phyloP scores from a whole-genome alignment of 2,888 invertebrate genomes.

The Notodonta ziczac region DNA sequence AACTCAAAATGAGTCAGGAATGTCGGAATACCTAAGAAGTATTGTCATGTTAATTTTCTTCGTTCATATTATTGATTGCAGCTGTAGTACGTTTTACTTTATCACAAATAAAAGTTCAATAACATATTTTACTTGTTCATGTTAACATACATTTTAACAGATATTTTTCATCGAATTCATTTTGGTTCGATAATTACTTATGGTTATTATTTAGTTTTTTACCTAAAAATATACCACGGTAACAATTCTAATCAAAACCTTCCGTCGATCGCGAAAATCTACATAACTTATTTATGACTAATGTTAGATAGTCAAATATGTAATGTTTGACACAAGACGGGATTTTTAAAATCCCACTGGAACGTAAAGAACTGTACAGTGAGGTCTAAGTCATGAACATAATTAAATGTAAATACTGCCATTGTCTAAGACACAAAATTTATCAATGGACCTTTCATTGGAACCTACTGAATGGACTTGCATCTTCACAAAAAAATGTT shows the following conservation, averaged over 20 bases:
- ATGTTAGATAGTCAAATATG: too few relatives aligned
- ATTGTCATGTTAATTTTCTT: slow-evolving; percentile 63
- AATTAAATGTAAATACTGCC: background rate
- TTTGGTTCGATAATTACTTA: too few relatives aligned
- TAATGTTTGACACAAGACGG: too few relatives aligned
- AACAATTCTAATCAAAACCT: too few relatives aligned
- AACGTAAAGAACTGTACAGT: background rate
- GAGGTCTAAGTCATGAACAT: too few relatives aligned
- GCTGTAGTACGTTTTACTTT: slow-evolving; percentile 14
- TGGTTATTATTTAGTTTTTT: too few relatives aligned
- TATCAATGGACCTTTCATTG: slow-evolving; percentile 18
- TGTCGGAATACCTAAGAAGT: slow-evolving; percentile 27
- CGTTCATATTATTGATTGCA: slow-evolving; percentile 29
- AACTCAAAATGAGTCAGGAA: slow-evolving; percentile 23
- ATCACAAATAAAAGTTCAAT: slow-evolving; percentile 47
- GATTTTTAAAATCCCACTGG: background rate
- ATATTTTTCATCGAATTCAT: too few relatives aligned
- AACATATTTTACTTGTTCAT: slow-evolving; percentile 27
- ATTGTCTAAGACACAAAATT: background rate
- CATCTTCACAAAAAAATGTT: slow-evolving; percentile 16
- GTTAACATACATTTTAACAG: too few relatives aligned
- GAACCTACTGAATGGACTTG: slow-evolving; percentile 13
- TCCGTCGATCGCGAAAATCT: too few relatives aligned
- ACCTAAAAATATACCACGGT: too few relatives aligned
- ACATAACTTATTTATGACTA: too few relatives aligned